Evolutionary conservation across 2,888 invertebrate genomes (phyloP).

Genomic region (Mythimna ferrago): DNA sequence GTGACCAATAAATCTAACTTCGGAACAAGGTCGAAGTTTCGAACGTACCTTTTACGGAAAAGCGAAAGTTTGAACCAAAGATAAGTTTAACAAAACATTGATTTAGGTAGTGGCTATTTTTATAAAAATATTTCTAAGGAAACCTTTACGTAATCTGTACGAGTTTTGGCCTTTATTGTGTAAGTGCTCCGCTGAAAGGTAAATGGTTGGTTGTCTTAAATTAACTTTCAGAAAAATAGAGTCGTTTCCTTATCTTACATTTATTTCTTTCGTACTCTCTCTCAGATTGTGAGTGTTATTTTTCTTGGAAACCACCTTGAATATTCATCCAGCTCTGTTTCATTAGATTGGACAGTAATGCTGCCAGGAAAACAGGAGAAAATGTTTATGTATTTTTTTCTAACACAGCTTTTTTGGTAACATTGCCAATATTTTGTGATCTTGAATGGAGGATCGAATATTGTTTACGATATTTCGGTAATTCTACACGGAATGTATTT

Average conservation of each 20-base stretch:
- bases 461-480: no score
- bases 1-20: constrained; percentile 15
- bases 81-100: constrained; percentile 37
- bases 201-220: constrained; percentile 28
- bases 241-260: constrained; percentile 2
- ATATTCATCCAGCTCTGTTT: neutral
- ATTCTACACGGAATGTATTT: no score
- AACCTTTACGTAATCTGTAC: constrained; percentile 27
- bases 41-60: constrained; percentile 16
- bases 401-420: no score
- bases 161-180: constrained; percentile 23
- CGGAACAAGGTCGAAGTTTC: constrained; percentile 23
- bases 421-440: no score
- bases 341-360: neutral
- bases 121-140: neutral
- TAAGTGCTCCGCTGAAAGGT: constrained; percentile 36
- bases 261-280: constrained; percentile 3
- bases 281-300: neutral
- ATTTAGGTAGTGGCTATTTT: constrained; percentile 37
- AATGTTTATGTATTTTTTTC: neutral
- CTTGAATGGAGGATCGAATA: no score
- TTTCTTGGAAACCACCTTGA: neutral
- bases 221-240: constrained; percentile 8
- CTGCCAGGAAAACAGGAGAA: no score
- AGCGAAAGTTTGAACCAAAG: constrained; percentile 21